Base-by-base conservation (phyloP, 2,113 vertebrate genomes). In the Riparia riparia region DNA sequence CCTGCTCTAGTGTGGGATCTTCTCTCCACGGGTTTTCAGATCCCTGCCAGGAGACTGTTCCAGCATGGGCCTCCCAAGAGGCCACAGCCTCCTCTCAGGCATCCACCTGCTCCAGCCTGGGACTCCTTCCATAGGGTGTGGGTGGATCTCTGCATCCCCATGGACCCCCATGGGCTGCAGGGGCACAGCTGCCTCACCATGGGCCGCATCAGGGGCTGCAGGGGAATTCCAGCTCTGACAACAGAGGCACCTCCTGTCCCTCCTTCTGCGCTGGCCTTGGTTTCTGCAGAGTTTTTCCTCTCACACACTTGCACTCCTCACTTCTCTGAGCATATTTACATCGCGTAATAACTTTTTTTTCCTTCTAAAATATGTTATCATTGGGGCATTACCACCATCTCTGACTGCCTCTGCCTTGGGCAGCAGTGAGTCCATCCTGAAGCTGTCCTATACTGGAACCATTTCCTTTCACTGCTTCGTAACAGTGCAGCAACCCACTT, bases 51-150 rank as follows among this genome's bases (percentile, higher is more conserved):
- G 5, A 50, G 1, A 14, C 34, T 57, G 34, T 1, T 42, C 6
- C 31, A 56, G 29, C 7, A 6, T 11, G 14, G 34, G 20, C 3
- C n/a, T 37, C 17, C 7, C 25, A 26, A 1, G 8, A 8, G 16
- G 4, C 37, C 17, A 31, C 31, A 56, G 50, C 9, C 34, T 64
- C 31, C 65, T 54, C 34, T 25, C 14, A n/a, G 50, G 17, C 25
- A 31, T 4, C 13, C 49, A 34, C 17, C 17, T 80, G 17, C 11
- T 64, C 17, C 0, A 0, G 19, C 0, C 0, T n/a, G 28, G 10
- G 39, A 7, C 22, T n/a, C 28, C 26, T 37, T 53, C 5, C 14
- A 32, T 0, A 2, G 17, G 53, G 21, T 77, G 32, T 1, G 0
- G 16, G 16, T 25, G 41, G 13, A 49, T 41, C 10, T n/a, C 56